A percentile compares a stretch with the other conserved stretches of the same genome.
Evolutionary conservation across 2,888 invertebrate genomes (phyloP).

Genomic region (Fragum sueziense): DNA sequence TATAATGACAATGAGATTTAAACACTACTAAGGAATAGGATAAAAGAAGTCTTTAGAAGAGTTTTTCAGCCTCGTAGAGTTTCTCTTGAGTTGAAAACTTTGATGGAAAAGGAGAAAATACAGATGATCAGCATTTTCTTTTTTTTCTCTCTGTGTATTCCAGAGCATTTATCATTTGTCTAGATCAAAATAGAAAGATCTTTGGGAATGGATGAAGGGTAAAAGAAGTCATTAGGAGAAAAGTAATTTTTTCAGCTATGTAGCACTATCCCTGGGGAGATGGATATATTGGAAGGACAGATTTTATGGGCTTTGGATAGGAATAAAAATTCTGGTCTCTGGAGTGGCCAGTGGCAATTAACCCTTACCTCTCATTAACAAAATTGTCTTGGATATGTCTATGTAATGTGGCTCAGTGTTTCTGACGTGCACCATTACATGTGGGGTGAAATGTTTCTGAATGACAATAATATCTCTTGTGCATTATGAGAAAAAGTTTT

Average conservation of each 20-base stretch:
- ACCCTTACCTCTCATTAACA: background rate
- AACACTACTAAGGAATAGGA: no score
- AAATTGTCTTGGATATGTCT: background rate
- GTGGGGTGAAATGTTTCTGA: background rate
- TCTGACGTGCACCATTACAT: background rate
- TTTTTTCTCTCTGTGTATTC: background rate
- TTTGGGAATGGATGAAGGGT: no score
- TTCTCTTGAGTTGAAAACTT: background rate
- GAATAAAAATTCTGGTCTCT: slow-evolving; percentile 17
- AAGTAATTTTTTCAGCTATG: slow-evolving; percentile 16
- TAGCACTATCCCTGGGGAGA: slow-evolving; percentile 1
- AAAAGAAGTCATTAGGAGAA: slow-evolving; percentile 14
- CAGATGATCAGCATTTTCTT: background rate
- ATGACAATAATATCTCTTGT: background rate
- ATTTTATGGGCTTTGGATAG: slow-evolving; percentile 21
- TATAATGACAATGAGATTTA: no score
- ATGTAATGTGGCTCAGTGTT: background rate
- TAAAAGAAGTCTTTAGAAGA: no score
- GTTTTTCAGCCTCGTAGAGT: no score
- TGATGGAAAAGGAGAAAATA: background rate
- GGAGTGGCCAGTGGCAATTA: slow-evolving; percentile 8
- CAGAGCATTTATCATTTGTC: no score
- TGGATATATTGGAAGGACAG: slow-evolving; percentile 20
- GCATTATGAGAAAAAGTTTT: background rate
- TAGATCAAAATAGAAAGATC: no score